Percentiles rank a stretch among this genome's conserved stretches.
phyloP scores from a whole-genome alignment of 2,113 vertebrate species.

The Leucoraja erinaceus region DNA sequence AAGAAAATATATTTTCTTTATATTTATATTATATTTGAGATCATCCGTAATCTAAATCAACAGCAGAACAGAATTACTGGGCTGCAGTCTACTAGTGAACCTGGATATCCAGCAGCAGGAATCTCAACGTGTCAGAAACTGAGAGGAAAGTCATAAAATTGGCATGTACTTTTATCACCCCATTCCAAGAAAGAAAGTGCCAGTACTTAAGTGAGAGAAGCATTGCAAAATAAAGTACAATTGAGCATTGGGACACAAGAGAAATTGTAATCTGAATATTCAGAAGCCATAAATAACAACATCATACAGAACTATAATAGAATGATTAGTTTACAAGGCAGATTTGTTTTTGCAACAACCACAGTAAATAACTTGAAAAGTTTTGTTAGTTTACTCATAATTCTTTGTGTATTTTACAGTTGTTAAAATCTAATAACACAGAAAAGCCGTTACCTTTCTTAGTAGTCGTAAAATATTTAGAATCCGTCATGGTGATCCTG shows the following conservation, averaged over 20 bases:
- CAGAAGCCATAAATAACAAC: neutral
- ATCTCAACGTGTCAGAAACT: neutral
- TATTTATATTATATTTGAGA: no score
- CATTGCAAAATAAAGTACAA: neutral
- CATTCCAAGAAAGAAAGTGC: neutral
- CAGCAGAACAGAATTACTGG: neutral
- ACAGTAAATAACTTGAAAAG: conserved; percentile 6
- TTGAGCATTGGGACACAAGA: no score
- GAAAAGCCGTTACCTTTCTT: conserved; percentile 79
- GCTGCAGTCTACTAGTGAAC: neutral
- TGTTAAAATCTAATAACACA: neutral
- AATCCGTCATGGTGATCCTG: conserved; percentile 86
- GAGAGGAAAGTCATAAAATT: neutral
- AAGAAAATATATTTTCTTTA: no score
- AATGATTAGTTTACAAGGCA: neutral
- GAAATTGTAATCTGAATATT: neutral
- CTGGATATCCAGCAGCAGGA: neutral
- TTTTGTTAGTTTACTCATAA: neutral
- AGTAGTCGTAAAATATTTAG: conserved; percentile 98
- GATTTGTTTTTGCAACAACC: neutral
- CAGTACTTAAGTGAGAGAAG: neutral
- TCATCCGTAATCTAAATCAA: neutral
- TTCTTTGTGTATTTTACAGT: neutral
- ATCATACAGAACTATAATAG: no score
- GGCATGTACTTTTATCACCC: neutral